Evolutionary conservation across 1,140 invertebrate genomes (phyloP), one percentile per base, ranked within the genome.

Genomic region (Drosophila novamexicana): DNA sequence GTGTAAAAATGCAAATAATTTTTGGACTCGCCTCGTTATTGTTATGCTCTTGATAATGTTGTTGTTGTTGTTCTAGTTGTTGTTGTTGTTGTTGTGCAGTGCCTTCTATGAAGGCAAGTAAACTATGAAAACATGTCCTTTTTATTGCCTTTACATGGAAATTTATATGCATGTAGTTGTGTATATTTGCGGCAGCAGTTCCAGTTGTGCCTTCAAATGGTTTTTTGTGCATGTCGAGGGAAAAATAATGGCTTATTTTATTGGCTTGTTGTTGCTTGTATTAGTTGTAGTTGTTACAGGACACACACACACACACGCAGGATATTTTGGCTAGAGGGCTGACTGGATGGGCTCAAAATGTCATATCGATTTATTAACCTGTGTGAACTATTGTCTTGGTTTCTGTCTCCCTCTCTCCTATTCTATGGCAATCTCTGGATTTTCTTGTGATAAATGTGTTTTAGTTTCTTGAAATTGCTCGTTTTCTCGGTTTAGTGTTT

Each of bases 341-440:
- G 22, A 29, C 22, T 54, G 42, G 45, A 53, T 69, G 44, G 74
- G 74, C 74, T 77, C 69, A 69, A 79, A 79, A 89, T 90, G 84
- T 89, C 84, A 89, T 84, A 84, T 89, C 85, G 84, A 89, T 89
- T 89, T 89, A 89, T 89, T 89, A 89, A 89, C 84, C 84, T 89
- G 84, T 84, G 79, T 88, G 84, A 88, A 88, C 84, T 88, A 89
- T 88, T 88, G 83, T 88, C 76, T 83, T 57, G 54, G n/a, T 54
- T 54, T 54, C 52, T 49, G 18, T 58, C n/a, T 71, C 34, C 39
- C 0, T 6, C 47, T 14, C 7, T 37, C 7, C 22, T 29, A 6
- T 16, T 18, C 12, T 6, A 6, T 2, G 6, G 10, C 7, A 2
- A 37, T 49, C 39, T 42, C 16, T 16, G 22, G 34, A 49, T 61